Base-by-base conservation (phyloP, 2,888 invertebrate genomes). In the Smittia aterrima region DNA sequence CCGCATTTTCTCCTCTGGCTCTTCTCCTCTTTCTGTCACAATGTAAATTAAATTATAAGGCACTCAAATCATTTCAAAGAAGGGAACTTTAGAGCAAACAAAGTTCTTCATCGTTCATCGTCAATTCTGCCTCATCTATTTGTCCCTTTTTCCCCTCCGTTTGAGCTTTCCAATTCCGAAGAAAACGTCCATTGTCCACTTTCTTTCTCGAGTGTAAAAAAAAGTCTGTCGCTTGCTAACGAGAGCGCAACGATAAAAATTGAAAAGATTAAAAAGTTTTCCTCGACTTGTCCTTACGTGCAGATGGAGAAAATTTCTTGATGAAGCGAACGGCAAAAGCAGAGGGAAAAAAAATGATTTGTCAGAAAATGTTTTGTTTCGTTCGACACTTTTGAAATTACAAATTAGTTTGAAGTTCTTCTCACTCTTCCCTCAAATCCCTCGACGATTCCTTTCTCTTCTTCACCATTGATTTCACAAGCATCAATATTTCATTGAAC, bases 301-400 rank as follows among this genome's bases (percentile, higher is more conserved):
- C n/a, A 47, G 16, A n/a, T 6, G 62, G 62, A 47, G 47, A 16
- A 47, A 47, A 13, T 32, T 32, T 9, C 4, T 32, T 32, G 32
- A 32, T 32, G 32, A 47, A 16, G 16, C 47, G 47, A 47, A 47
- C 11, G 32, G 32, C 32, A 32, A n/a, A n/a, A n/a, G 62, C 9
- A 22, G 22, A 54, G 32, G 18, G 41, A 32, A 66, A 32, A 66
- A 38, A 67, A 67, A 67, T 67, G 67, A 67, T 67, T 67, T 67
- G 38, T 67, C 47, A 47, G 41, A 41, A 67, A 67, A 67, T 67
- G 38, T 67, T 27, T 66, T 66, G 22, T 27, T 66, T 27, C 27
- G n/a, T 27, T 27, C 67, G 67, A 67, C 67, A 40, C 67, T 67
- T 47, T 67, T 41, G 47, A 67, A 67, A 67, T 67, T 67, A 67